phyloP scores from a whole-genome alignment of 2,888 invertebrate genomes.

The Trilocha varians region DNA sequence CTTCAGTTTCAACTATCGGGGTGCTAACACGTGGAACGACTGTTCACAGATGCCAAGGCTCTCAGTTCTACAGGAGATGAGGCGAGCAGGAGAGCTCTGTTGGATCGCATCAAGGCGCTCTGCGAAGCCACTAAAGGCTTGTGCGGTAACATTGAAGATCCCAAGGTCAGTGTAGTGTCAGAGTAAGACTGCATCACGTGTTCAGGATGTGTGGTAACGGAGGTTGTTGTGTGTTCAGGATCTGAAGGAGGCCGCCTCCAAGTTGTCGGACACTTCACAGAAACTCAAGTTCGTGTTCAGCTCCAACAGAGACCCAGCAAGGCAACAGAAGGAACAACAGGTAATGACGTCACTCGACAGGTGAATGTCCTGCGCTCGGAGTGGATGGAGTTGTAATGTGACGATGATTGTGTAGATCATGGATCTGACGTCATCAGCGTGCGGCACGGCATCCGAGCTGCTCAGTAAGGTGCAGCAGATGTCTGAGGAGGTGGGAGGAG shows the following conservation, averaged over 20 bases:
- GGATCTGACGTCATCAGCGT: slow-evolving; percentile 27
- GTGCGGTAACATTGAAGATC: slow-evolving; percentile 20
- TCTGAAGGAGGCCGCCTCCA: slow-evolving; percentile 17
- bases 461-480: slow-evolving; percentile 26
- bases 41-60: slow-evolving; percentile 27
- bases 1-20: too few relatives aligned
- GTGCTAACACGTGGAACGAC: too few relatives aligned
- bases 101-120: slow-evolving; percentile 24
- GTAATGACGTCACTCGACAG: slow-evolving; percentile 12
- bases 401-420: slow-evolving; percentile 14
- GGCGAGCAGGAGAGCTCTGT: slow-evolving; percentile 15
- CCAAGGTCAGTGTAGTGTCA: slow-evolving; percentile 10
- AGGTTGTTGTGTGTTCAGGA: slow-evolving; percentile 16
- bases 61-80: slow-evolving; percentile 23
- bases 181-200: slow-evolving; percentile 24
- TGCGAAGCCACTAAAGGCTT: slow-evolving; percentile 24
- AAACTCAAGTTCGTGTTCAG: slow-evolving; percentile 16
- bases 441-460: slow-evolving; percentile 26
- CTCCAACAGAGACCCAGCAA: slow-evolving; percentile 3
- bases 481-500: slow-evolving; percentile 18
- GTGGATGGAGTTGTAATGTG: too few relatives aligned
- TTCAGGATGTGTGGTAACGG: slow-evolving; percentile 17
- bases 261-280: slow-evolving; percentile 15
- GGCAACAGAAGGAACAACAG: slow-evolving; percentile 16
- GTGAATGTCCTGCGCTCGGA: neutral